These are phyloP conservation scores for Tetramorium bicarinatum DNA, from an alignment of 2,888 invertebrate genomes.

Conservation along the genomic window DNA sequence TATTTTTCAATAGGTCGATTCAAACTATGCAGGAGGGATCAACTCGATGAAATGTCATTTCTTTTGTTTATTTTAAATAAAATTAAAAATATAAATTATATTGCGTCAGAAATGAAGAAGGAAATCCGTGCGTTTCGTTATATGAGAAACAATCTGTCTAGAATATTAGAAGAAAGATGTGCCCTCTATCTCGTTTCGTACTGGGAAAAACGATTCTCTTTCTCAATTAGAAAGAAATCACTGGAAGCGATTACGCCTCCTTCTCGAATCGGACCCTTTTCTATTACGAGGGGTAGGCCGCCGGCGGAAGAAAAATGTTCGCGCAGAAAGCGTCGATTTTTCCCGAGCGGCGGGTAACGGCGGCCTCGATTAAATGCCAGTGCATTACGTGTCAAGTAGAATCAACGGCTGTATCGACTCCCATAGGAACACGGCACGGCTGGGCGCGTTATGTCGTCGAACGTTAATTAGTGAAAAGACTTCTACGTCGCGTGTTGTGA, in stretches of 20 bases:
- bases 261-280: constrained; percentile 14
- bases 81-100: neutral
- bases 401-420: constrained; percentile 50
- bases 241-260: neutral
- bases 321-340: constrained; percentile 38
- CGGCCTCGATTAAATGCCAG: constrained; percentile 52
- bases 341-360: constrained; percentile 14
- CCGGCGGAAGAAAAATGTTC: constrained; percentile 12
- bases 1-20: constrained; percentile 42
- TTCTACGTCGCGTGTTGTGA: constrained; percentile 14
- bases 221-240: neutral
- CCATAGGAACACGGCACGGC: constrained; percentile 50
- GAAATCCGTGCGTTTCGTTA: neutral
- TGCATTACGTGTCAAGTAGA: constrained; percentile 37
- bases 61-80: neutral
- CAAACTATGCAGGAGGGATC: neutral
- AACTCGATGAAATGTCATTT: neutral
- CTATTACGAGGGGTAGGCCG: neutral
- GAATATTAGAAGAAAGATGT: neutral
- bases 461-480: constrained; percentile 37
- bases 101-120: neutral
- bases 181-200: neutral
- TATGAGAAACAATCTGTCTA: neutral
- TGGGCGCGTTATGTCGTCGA: constrained; percentile 54
- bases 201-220: neutral